Conservation (phyloP, 2,888 invertebrate species). For the Cephus sareptanus region DNA sequence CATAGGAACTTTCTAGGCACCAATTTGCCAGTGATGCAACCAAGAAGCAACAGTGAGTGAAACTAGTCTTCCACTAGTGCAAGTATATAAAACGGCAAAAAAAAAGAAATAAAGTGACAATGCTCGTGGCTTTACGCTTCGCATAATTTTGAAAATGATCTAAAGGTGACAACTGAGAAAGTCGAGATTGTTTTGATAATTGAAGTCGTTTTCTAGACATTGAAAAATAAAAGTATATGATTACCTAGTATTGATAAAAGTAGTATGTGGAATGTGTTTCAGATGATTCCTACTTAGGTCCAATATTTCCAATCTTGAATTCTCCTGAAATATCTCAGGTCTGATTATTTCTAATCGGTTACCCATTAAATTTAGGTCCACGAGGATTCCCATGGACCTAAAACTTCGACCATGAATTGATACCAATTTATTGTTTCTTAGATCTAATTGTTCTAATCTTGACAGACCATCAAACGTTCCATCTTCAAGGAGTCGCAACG, state of each 20-base stretch:
- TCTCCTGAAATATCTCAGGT: slow-evolving; percentile 76
- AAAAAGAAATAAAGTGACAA: background rate
- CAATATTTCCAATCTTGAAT: slow-evolving; percentile 72
- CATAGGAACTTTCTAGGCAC: slow-evolving; percentile 55
- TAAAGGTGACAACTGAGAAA: background rate
- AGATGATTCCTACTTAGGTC: slow-evolving; percentile 83
- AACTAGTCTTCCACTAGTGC: slow-evolving; percentile 46
- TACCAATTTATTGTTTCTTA: slow-evolving; percentile 79
- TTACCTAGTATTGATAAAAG: slow-evolving; percentile 69
- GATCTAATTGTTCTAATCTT: slow-evolving; percentile 78
- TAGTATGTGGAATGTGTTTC: slow-evolving; percentile 74
- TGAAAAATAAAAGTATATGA: slow-evolving; percentile 9
- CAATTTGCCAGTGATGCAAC: slow-evolving; percentile 55
- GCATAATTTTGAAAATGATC: background rate
- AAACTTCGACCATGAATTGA: slow-evolving; percentile 76
- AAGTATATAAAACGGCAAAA: slow-evolving; percentile 10
- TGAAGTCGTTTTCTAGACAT: background rate
- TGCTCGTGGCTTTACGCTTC: background rate
- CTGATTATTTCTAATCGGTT: slow-evolving; percentile 80
- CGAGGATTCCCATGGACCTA: slow-evolving; percentile 72
- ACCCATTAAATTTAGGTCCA: slow-evolving; percentile 79
- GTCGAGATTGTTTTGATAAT: background rate
- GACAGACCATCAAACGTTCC: slow-evolving; percentile 77
- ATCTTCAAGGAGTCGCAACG: slow-evolving; percentile 76
- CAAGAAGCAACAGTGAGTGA: slow-evolving; percentile 46